Evolutionary conservation across 2,888 invertebrate genomes (phyloP).

Genomic region (Terebella lapidaria): DNA sequence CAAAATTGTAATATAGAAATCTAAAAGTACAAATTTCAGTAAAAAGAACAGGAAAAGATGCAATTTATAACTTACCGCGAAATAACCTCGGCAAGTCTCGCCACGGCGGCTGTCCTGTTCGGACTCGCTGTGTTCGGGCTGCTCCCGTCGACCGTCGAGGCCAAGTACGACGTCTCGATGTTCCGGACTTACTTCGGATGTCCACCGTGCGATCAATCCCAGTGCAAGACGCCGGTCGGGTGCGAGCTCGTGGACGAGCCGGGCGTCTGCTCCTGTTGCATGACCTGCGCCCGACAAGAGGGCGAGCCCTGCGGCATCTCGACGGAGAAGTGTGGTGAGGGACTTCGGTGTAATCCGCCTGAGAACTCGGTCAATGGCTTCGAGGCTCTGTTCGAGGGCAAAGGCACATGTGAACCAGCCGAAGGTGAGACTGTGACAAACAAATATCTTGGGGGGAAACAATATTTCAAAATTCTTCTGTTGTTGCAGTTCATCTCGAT

Average conservation of each 20-base stretch:
- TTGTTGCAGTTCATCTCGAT: too few species aligned
- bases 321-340: constrained; percentile 16
- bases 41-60: too few species aligned
- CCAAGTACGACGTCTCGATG: background rate
- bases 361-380: background rate
- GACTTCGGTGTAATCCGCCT: constrained; percentile 9
- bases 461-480: too few species aligned
- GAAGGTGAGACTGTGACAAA: too few species aligned
- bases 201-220: background rate
- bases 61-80: too few species aligned
- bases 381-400: constrained; percentile 6
- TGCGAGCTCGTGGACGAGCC: constrained; percentile 16
- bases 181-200: constrained; percentile 5
- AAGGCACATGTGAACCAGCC: constrained; percentile 2
- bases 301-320: constrained; percentile 13
- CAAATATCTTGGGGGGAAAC: too few species aligned
- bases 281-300: constrained; percentile 11
- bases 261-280: constrained; percentile 17
- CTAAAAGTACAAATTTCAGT: too few species aligned
- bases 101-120: too few species aligned
- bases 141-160: background rate
- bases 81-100: too few species aligned
- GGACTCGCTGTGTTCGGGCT: background rate
- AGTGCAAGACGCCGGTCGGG: background rate
- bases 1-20: too few species aligned